A percentile compares a stretch with the other conserved stretches of the same genome.
These are phyloP conservation scores for Venusia cambrica DNA, from an alignment of 2,888 invertebrate genomes.

Conservation along the genomic window DNA sequence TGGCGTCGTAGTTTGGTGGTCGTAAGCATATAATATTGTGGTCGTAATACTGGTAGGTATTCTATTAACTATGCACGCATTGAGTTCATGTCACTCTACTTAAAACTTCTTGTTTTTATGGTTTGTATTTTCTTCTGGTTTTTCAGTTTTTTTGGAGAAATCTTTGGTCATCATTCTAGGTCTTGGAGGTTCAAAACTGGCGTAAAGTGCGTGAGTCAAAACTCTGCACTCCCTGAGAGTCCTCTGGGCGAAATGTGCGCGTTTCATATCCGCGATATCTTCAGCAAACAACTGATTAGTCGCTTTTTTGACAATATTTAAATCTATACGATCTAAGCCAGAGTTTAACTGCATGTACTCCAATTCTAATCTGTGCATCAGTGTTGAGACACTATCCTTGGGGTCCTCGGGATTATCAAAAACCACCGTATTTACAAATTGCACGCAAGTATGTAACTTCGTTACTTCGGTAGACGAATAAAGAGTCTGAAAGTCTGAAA, in stretches of 20 bases:
- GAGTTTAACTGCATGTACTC: conserved; percentile 31
- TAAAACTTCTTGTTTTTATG: not conserved
- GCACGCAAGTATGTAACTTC: conserved; percentile 42
- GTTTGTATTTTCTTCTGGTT: conserved; percentile 8
- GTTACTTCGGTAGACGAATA: conserved; percentile 35
- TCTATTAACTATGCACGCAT: no score
- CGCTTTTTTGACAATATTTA: conserved; percentile 35
- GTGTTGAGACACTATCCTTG: conserved; percentile 31
- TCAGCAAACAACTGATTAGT: conserved; percentile 33
- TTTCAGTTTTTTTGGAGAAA: conserved; percentile 12
- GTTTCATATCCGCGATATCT: conserved; percentile 35
- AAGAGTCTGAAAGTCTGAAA: conserved; percentile 33
- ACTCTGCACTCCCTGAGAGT: conserved; percentile 35
- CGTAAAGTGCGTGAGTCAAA: conserved; percentile 34
- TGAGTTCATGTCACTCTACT: no score
- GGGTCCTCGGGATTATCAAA: conserved; percentile 36
- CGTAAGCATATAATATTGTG: no score
- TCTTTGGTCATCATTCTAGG: conserved; percentile 4
- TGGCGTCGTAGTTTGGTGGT: no score
- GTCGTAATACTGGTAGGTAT: no score
- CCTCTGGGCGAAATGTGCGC: conserved; percentile 37
- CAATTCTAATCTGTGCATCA: conserved; percentile 36
- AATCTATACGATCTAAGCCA: conserved; percentile 33
- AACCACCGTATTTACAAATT: conserved; percentile 34
- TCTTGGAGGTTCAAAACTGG: conserved; percentile 40